Percentiles rank a stretch among this genome's conserved stretches.
Conservation (phyloP, 2,113 vertebrate genomes). For the Paracanthobrama guichenoti region DNA sequence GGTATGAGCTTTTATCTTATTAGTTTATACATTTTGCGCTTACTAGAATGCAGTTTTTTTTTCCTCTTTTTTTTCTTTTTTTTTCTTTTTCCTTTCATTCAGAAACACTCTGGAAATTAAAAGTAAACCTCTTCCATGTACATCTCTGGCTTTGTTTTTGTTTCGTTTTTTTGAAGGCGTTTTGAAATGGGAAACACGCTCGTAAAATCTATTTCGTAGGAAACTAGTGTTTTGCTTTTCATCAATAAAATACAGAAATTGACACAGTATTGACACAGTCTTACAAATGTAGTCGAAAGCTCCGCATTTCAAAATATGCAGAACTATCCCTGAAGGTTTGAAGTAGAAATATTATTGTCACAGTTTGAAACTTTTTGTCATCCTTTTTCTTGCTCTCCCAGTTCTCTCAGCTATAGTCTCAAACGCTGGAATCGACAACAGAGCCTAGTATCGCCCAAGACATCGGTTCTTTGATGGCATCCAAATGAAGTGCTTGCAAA, state of each 20-base stretch:
- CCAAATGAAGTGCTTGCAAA: conserved; percentile 79
- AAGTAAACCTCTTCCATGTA: conserved; percentile 64
- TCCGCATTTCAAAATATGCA: conserved; percentile 72
- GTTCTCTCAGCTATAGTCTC: conserved; percentile 49
- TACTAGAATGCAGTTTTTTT: conserved; percentile 47
- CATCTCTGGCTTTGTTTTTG: conserved; percentile 58
- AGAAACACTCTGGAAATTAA: conserved; percentile 84
- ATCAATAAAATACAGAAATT: conserved; percentile 91
- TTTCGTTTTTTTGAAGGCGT: conserved; percentile 70
- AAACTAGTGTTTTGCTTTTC: conserved; percentile 93
- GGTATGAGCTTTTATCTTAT: conserved; percentile 81
- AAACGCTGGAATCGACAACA: conserved; percentile 29
- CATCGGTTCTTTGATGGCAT: conserved; percentile 75
- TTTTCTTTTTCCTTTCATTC: no score
- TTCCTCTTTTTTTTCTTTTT: conserved; percentile 64
- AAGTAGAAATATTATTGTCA: conserved; percentile 83
- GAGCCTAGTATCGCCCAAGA: conserved; percentile 68
- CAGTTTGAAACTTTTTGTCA: conserved; percentile 75
- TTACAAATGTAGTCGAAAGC: conserved; percentile 81
- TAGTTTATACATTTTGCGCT: conserved; percentile 77
- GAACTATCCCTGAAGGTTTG: conserved; percentile 87
- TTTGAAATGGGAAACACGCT: conserved; percentile 71
- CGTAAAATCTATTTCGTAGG: conserved; percentile 86
- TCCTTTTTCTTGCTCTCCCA: conserved; percentile 49
- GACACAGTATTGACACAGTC: conserved; percentile 84